phyloP scores from a whole-genome alignment of 2,888 invertebrate species.

The Torymus aiolomorphi region DNA sequence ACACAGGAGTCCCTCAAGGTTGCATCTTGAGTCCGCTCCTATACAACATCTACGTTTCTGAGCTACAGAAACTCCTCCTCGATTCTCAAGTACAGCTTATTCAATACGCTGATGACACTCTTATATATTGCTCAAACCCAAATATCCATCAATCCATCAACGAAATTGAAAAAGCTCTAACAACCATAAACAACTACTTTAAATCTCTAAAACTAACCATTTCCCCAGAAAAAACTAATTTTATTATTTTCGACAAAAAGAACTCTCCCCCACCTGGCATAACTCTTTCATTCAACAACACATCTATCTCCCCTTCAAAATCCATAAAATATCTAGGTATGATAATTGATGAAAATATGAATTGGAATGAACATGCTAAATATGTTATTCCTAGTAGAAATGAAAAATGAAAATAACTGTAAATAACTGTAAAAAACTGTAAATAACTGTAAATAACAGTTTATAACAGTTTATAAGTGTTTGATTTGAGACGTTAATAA shows the following conservation, averaged over 20 bases:
- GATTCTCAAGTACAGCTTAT: background rate
- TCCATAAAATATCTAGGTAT: slow-evolving; percentile 9
- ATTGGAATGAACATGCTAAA: background rate
- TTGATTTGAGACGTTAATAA: too few species aligned
- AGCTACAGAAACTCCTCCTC: background rate
- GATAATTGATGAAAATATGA: background rate
- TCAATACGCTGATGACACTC: slow-evolving; percentile 22
- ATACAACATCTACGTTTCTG: slow-evolving; percentile 3
- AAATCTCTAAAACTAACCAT: background rate
- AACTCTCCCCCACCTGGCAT: too few species aligned
- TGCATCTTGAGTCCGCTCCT: background rate
- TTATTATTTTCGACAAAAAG: background rate
- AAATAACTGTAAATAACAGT: too few species aligned
- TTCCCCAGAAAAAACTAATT: slow-evolving; percentile 21
- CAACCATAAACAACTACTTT: background rate
- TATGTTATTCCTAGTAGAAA: too few species aligned
- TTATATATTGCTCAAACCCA: background rate
- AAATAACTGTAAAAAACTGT: too few species aligned
- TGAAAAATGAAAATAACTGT: too few species aligned
- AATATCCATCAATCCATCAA: background rate
- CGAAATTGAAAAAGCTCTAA: background rate
- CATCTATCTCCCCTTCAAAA: background rate
- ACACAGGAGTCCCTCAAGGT: slow-evolving; percentile 11
- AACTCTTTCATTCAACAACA: background rate
- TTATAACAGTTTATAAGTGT: too few species aligned